Percentiles rank a stretch among this genome's conserved stretches.
phyloP scores from a whole-genome alignment of 2,797 vertebrate species.

The Helarctos malayanus region DNA sequence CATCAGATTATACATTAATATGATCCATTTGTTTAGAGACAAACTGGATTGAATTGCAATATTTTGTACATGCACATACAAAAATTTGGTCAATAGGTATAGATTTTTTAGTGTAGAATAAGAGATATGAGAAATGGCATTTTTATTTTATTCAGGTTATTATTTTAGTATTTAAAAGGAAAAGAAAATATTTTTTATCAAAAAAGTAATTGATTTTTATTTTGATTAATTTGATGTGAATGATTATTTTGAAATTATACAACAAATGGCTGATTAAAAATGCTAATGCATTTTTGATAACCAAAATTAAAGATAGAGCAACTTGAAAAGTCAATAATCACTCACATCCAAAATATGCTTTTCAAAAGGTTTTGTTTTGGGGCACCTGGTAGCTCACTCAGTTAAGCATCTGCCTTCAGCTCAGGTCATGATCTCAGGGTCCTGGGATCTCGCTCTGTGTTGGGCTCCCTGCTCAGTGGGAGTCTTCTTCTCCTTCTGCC shows the following conservation, averaged over 20 bases:
- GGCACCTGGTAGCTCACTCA: background rate
- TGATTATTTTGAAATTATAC: slow-evolving; percentile 2
- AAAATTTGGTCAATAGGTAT: background rate
- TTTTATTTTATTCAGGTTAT: background rate
- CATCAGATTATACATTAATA: slow-evolving; percentile 76
- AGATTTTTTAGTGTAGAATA: background rate
- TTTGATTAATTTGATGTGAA: background rate
- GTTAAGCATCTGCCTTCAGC: background rate
- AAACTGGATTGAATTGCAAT: slow-evolving; percentile 65
- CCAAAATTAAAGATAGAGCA: background rate
- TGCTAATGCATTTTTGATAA: background rate
- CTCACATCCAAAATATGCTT: background rate
- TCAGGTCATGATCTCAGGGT: background rate
- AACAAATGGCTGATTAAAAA: background rate
- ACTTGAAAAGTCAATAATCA: background rate
- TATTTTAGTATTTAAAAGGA: background rate
- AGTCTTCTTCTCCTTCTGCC: background rate
- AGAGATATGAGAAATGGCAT: background rate
- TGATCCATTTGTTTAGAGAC: slow-evolving; percentile 76
- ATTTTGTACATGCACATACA: slow-evolving; percentile 46
- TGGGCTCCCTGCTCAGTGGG: background rate
- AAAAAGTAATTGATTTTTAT: background rate
- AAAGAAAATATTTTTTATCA: background rate
- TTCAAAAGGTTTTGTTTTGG: background rate
- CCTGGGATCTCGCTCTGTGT: background rate